These are phyloP conservation scores for Netta rufina DNA, from an alignment of 2,797 vertebrate genomes.

Conservation along the genomic window DNA sequence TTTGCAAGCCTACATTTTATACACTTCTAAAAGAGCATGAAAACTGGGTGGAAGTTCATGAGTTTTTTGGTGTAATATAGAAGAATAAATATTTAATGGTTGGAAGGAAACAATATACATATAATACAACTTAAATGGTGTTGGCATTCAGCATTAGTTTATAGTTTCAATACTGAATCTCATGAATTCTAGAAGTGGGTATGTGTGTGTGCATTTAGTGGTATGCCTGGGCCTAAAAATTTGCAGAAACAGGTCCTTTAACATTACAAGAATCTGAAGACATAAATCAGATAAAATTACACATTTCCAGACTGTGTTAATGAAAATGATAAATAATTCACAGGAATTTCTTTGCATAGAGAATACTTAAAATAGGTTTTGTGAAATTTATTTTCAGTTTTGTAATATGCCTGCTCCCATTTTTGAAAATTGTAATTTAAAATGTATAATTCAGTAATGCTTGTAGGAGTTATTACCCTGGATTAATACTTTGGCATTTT, in stretches of 20 bases:
- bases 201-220: background rate
- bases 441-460: slow-evolving; percentile 38
- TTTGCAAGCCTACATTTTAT: background rate
- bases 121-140: background rate
- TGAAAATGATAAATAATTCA: slow-evolving; percentile 65
- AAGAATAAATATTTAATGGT: background rate
- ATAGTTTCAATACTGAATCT: background rate
- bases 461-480: slow-evolving; percentile 27
- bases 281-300: background rate
- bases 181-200: background rate
- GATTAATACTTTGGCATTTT: slow-evolving; percentile 38
- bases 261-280: background rate
- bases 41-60: background rate
- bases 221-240: background rate
- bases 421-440: slow-evolving; percentile 58
- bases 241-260: background rate
- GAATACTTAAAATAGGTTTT: slow-evolving; percentile 35
- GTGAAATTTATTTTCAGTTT: slow-evolving; percentile 37
- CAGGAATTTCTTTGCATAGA: background rate
- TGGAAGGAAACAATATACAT: background rate
- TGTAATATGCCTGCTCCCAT: background rate
- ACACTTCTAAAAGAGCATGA: background rate
- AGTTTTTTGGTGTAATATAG: background rate
- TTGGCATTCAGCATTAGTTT: background rate
- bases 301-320: slow-evolving; percentile 11